Base-by-base conservation (phyloP, 1,140 invertebrate species). In the Philotrypesis tridentata region DNA sequence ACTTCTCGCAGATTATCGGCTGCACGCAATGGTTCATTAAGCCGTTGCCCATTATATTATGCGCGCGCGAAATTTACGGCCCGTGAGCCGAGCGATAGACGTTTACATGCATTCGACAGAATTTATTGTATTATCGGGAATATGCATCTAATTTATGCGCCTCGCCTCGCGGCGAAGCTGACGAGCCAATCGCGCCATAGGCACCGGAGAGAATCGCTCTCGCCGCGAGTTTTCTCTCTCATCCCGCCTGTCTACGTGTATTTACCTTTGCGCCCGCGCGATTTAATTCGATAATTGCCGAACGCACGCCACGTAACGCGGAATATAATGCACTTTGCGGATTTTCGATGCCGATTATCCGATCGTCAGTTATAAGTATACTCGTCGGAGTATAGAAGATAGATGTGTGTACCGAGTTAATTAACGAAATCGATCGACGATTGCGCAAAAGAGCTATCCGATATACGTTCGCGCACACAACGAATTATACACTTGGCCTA, bases 101-200 rank as follows among this genome's bases (percentile, higher is more conserved):
- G 29, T 89, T 89, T 89, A 88, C 85, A 87, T 65, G 80, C 82
- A 82, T 88, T 85, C 84, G 29, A 61, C 31, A 71, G 81, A 88
- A 89, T 89, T 89, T 89, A 89, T 88, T 85, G 83, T 87, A 87
- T 88, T 89, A 88, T 88, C 87, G 74, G 40, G 82, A 75, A 75
- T 70, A 55, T 70, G n/a, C n/a, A 85, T 87, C 83, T 87, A 88
- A 89, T 89, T 89, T 88, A 88, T 88, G 86, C 48, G 65, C 77
- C 71, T 68, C 82, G 68, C 21, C 27, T 73, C 23, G 27, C n/a
- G 37, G 31, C 14, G 0, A n/a, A 65, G 25, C 27, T 55, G 63
- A 55, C 29, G 65, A 78, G 14, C 76, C 65, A 78, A 70, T 78
- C 63, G 11, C 14, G 21, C 3, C 4, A 37, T 5, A 55, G 21